Evolutionary conservation across 2,797 vertebrate genomes (phyloP), one percentile per base, ranked within the genome.

Genomic region (Philypnodon macrostomus): DNA sequence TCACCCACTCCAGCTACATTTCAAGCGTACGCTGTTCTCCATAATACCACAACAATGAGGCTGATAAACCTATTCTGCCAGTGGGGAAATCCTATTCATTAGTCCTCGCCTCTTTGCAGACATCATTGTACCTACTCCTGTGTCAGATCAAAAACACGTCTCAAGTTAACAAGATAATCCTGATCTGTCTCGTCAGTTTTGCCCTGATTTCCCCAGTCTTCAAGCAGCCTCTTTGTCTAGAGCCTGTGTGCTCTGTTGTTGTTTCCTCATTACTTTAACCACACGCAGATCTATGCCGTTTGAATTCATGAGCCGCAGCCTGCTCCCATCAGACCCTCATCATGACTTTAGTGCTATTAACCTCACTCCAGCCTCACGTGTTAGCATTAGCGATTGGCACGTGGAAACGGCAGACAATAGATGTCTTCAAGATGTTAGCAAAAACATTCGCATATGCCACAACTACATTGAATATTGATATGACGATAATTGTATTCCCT

Each of bases 301-400:
- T 56, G 45, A 62, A 54, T 69, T 64, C 56, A 58, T 67, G 63
- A 63, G 67, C 48, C 48, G 23, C 53, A 50, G 63, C 38, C 57
- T 48, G 56, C 57, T 61, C 45, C 57, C 49, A 38, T 75, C 65
- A 53, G 47, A 18, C 54, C 53, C 63, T 73, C 67, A 54, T 65
- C 74, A 36, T 55, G 62, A 73, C 65, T 66, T 77, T 58, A 67
- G 53, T 9, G 54, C 58, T 62, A 73, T 70, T 71, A 77, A 63
- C 54, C 47, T 61, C 60, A 59, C 50, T 18, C 51, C 47, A 39
- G 30, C 26, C 40, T 63, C 50, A 58, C 10, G 13, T 54, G 44
- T 56, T n/a, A 55, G 63, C 63, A 26, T 19, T 13, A 6, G 31
- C 52, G 23, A 69, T 63, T 47, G 35, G 47, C 13, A 7, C 42